These are phyloP conservation scores for Pampusana beccarii DNA, from an alignment of 2,113 vertebrate species.

Conservation along the genomic window DNA sequence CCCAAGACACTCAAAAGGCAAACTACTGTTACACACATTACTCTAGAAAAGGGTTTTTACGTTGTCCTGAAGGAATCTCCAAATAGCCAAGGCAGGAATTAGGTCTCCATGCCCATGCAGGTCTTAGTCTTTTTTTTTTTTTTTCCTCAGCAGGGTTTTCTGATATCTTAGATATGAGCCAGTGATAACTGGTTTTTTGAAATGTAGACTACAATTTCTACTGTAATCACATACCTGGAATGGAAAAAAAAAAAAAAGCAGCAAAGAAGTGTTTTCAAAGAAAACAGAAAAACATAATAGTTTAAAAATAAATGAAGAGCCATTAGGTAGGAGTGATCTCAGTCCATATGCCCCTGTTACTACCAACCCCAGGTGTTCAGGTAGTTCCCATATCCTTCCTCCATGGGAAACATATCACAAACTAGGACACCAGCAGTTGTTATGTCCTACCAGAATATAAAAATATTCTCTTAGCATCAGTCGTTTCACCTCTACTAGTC, in stretches of 20 bases:
- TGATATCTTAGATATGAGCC: not conserved
- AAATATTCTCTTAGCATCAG: not conserved
- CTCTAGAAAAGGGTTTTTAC: not conserved
- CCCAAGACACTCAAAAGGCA: not conserved
- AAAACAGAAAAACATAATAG: not conserved
- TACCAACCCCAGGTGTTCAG: not conserved
- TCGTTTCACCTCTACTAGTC: not conserved
- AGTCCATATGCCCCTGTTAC: not conserved
- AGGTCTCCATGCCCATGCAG: not conserved
- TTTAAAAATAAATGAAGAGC: not conserved
- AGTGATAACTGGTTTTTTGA: not conserved
- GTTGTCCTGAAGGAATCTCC: not conserved
- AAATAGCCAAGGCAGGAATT: not conserved
- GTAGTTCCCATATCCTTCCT: not conserved
- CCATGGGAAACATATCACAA: not conserved
- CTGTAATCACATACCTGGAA: not conserved
- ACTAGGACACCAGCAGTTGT: not conserved
- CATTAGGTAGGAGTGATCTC: not conserved
- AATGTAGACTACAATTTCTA: not conserved
- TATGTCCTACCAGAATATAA: not conserved
- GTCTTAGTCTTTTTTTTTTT: not conserved
- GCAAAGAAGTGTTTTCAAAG: not conserved
- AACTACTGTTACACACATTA: not conserved
- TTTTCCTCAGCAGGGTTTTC: not conserved
- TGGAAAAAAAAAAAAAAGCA: not conserved